Evolutionary conservation across 2,113 vertebrate species (phyloP), one percentile per base, ranked within the genome.

Genomic region (Ctenomys sociabilis): DNA sequence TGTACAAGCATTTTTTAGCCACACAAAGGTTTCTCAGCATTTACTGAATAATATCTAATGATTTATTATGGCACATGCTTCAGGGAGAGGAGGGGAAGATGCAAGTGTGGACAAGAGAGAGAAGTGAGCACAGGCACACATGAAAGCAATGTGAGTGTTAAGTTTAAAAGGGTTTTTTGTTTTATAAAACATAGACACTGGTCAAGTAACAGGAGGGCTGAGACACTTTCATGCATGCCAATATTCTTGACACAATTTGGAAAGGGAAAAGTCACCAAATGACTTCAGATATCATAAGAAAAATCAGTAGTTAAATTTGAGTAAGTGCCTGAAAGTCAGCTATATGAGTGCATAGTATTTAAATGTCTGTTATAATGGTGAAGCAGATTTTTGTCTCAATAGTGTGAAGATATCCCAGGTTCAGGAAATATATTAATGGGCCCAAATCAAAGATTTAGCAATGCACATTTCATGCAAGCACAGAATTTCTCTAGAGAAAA

Each of bases 351-450:
- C 78, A 75, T 66, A 61, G 10, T n/a, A 45, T 49, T 93, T 35
- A 88, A 16, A 49, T 35, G 3, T 84, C 22, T 89, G 24, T 26
- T 90, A 61, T 63, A 70, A 63, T 16, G 43, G 66, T 16, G 73
- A 94, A 90, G 59, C 45, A 59, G 32, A 96, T 52, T 81, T 93
- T 93, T 61, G 86, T 72, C 49, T 87, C 54, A 81, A 54, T 85
- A 86, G 84, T 57, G 11, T 45, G 5, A 66, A 7, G n/a, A 13
- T 28, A 52, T 45, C 63, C 80, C 70, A 85, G 82, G 88, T 66
- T 64, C 63, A 89, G 30, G 6, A n/a, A 85, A 22, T 85, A 30
- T 19, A 9, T 68, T 90, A 35, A 90, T 37, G 78, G 28, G 21
- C 45, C 70, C 49, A 84, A 57, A n/a, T 43, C 30, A 90, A 81